Evolutionary conservation across 2,113 vertebrate genomes (phyloP).

Genomic region (Gallinago media): DNA sequence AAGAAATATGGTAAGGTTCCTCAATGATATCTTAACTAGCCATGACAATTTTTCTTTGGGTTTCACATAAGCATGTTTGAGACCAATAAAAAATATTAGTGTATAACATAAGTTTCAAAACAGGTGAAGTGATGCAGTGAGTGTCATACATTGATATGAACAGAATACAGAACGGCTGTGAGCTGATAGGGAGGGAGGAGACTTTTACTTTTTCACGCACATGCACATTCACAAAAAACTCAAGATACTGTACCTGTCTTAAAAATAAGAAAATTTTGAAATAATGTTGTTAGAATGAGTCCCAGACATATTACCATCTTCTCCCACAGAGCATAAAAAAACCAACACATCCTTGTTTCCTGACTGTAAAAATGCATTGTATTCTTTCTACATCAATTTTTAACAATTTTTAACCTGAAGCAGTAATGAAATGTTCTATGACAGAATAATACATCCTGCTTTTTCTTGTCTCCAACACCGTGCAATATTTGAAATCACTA

Average conservation of each 20-base stretch:
- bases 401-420: background rate
- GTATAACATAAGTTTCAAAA: background rate
- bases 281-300: background rate
- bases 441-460: background rate
- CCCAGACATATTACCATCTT: background rate
- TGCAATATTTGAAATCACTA: background rate
- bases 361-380: background rate
- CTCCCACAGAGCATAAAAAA: background rate
- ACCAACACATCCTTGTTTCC: background rate
- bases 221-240: background rate
- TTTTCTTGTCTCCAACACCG: background rate
- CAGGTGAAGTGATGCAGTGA: background rate
- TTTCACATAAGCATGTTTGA: background rate
- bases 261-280: background rate
- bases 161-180: background rate
- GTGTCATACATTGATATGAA: background rate
- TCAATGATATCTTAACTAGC: background rate
- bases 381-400: background rate
- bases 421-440: background rate
- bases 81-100: background rate
- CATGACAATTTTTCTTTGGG: background rate
- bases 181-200: background rate
- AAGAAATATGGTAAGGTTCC: background rate
- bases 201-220: background rate
- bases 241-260: background rate